Evolutionary conservation across 1,140 invertebrate genomes (phyloP).

Genomic region (Drosophila lini): DNA sequence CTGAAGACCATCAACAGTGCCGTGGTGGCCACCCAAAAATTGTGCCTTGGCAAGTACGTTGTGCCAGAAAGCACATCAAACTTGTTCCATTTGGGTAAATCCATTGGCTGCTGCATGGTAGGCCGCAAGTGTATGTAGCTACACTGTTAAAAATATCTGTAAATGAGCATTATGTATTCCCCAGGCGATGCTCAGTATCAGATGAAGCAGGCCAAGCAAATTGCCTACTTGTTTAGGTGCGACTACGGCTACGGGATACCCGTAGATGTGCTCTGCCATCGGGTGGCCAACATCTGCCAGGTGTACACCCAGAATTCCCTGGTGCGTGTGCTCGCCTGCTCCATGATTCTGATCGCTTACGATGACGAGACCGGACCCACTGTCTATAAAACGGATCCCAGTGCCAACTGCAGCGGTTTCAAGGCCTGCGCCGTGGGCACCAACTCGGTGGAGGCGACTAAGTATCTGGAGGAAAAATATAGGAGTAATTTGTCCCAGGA

Average conservation of each 20-base stretch:
- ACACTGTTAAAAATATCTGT: neutral
- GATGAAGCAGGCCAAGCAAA: conserved; percentile 97
- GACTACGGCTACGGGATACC: conserved; percentile 98
- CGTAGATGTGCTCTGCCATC: conserved; percentile 95
- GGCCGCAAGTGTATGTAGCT: conserved; percentile 94
- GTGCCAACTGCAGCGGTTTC: conserved; percentile 98
- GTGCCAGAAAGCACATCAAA: conserved; percentile 97
- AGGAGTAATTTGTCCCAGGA: conserved; percentile 91
- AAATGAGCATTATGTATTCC: neutral
- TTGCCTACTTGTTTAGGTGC: conserved; percentile 98
- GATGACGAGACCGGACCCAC: conserved; percentile 95
- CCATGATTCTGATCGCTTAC: conserved; percentile 98
- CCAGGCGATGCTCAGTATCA: conserved; percentile 97
- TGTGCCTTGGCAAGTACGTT: conserved; percentile 98
- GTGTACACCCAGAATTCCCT: conserved; percentile 99
- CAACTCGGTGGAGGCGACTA: conserved; percentile 98
- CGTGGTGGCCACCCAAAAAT: conserved; percentile 98
- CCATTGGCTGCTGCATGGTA: conserved; percentile 99
- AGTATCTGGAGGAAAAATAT: conserved; percentile 98
- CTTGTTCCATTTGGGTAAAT: conserved; percentile 95
- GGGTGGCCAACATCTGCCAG: conserved; percentile 98
- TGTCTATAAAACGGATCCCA: conserved; percentile 99
- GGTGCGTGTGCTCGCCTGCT: conserved; percentile 99
- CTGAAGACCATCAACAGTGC: conserved; percentile 95
- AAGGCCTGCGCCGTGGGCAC: conserved; percentile 96